Base-by-base conservation (phyloP, 2,888 invertebrate species). In the Mythimna impura region DNA sequence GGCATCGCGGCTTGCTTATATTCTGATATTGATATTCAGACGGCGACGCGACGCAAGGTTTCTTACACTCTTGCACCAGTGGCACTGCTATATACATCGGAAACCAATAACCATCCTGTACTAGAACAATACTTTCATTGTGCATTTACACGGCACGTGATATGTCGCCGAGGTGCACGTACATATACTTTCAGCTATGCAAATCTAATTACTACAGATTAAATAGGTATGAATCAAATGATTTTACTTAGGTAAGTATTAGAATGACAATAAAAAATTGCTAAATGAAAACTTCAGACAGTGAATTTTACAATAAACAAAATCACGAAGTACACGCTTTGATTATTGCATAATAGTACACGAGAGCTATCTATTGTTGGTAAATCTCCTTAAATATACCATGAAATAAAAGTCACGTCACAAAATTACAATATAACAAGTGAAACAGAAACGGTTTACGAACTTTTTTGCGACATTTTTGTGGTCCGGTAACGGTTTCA, bases 21-120 rank as follows among this genome's bases (percentile, higher is more conserved):
- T 92, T 93, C 91, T 91, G 92, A 93, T 94, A 95, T 96, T 96
- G 95, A 94, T 94, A 96, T 96, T 95, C 96, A 93, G 90, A 91
- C 88, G 89, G 93, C 91, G 94, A 92, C 87, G 89, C 89, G 90
- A 85, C 89, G 89, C 93, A 92, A 93, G 90, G 93, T 90, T 92
- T 91, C 92, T 92, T 92, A 91, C 92, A 90, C 91, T 89, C 91
- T 90, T 90, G 91, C 89, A 89, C 88, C 89, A 88, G 86, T 87
- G 91, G 88, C 89, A 88, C 86, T 87, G 91, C 90, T 88, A 87
- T 88, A 88, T 90, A 90, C 92, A 87, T 91, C 86, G 89, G 92
- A 88, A 88, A 90, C 92, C 91, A 91, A 93, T 92, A 91, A 89
- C 90, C 88, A 91, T 92, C 84, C 83, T 87, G 84, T 73, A 76